Conservation (phyloP, 35 echinoderm and acorn worm species). For the Lytechinus pictus region DNA sequence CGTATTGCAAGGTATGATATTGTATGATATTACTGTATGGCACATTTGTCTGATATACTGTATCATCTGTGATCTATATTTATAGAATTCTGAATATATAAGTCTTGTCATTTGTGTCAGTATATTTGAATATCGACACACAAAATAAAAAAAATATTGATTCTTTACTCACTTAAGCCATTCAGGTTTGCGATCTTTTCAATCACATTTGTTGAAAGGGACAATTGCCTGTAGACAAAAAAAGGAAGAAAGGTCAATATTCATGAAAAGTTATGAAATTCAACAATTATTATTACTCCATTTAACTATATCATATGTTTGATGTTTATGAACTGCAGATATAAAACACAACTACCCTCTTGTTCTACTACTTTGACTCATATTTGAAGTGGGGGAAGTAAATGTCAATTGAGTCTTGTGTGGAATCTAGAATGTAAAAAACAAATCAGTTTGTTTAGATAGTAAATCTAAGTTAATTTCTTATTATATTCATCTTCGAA, state of each 20-base stretch:
- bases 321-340: not conserved
- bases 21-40: too few species aligned
- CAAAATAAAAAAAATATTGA: not conserved
- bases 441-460: too few species aligned
- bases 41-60: too few species aligned
- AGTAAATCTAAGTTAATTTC: too few species aligned
- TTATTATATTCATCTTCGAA: too few species aligned
- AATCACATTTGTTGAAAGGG: constrained; percentile 88
- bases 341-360: too few species aligned
- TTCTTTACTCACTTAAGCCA: constrained; percentile 84
- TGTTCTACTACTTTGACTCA: not conserved
- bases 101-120: too few species aligned
- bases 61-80: too few species aligned
- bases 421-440: too few species aligned
- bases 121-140: too few species aligned
- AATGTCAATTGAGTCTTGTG: not conserved
- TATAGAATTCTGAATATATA: too few species aligned
- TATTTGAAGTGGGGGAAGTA: not conserved
- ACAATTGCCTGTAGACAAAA: constrained; percentile 70
- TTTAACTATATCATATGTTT: not conserved
- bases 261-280: not conserved
- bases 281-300: not conserved
- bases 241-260: constrained; percentile 12
- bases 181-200: constrained; percentile 98
- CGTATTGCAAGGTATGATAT: too few species aligned